phyloP scores from a whole-genome alignment of 1,140 invertebrate species.

The Planococcus citri region DNA sequence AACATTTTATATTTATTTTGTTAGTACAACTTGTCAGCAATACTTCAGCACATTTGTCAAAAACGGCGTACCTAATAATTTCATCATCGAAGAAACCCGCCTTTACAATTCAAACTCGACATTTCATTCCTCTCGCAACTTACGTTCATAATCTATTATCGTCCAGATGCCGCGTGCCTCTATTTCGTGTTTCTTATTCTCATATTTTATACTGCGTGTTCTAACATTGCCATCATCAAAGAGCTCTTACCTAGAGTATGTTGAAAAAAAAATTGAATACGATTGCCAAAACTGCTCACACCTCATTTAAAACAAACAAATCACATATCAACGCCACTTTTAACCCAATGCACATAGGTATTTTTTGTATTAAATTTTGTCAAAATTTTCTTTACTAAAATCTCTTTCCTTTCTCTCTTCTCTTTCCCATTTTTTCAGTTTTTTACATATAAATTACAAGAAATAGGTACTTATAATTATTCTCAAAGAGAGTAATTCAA shows the following conservation, averaged over 20 bases:
- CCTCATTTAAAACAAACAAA: constrained; percentile 14
- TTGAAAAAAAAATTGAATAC: background rate
- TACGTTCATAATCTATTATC: constrained; percentile 1
- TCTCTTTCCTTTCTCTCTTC: too few relatives aligned
- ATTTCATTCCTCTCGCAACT: background rate
- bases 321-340: constrained; percentile 13
- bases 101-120: background rate
- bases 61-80: too few relatives aligned
- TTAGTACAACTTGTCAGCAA: too few relatives aligned
- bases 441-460: too few relatives aligned
- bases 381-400: too few relatives aligned
- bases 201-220: background rate
- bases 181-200: background rate
- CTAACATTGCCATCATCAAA: background rate
- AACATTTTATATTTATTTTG: too few relatives aligned
- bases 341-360: background rate
- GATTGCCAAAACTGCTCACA: constrained; percentile 13
- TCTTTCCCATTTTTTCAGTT: too few relatives aligned
- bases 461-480: too few relatives aligned
- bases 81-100: too few relatives aligned
- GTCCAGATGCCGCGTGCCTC: background rate
- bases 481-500: too few relatives aligned
- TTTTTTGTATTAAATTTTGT: too few relatives aligned
- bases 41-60: too few relatives aligned
- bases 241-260: background rate